phyloP scores from a whole-genome alignment of 2,888 invertebrate genomes.

The Troglohyphantes excavatus region DNA sequence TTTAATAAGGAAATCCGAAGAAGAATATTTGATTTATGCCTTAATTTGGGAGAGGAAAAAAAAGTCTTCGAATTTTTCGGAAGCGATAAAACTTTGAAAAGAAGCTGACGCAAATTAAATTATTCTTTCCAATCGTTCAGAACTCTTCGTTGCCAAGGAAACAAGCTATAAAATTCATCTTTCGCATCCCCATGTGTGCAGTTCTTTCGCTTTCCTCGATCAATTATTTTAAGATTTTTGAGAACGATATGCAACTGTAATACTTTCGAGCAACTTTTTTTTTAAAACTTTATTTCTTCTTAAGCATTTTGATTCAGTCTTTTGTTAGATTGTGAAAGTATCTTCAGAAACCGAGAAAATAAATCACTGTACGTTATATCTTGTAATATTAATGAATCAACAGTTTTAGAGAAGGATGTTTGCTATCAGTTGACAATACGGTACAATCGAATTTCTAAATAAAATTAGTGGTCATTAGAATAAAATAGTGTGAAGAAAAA shows the following conservation, averaged over 20 bases:
- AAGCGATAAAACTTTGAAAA: slow-evolving; percentile 58
- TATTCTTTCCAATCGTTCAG: slow-evolving; percentile 42
- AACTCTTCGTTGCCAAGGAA: slow-evolving; percentile 31
- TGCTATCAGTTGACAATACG: too few species aligned
- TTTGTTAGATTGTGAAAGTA: not conserved
- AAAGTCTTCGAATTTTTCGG: slow-evolving; percentile 19
- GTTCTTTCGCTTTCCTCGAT: slow-evolving; percentile 3
- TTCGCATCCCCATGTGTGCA: not conserved
- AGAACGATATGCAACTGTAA: slow-evolving; percentile 25
- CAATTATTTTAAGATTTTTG: slow-evolving; percentile 53
- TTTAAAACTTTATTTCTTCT: not conserved
- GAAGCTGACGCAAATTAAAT: slow-evolving; percentile 51
- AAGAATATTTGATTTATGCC: slow-evolving; percentile 51
- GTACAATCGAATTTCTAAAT: too few species aligned
- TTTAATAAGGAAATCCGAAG: slow-evolving; percentile 19
- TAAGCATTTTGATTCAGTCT: not conserved
- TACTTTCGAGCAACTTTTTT: slow-evolving; percentile 4
- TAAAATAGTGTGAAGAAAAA: too few species aligned
- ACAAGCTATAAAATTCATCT: slow-evolving; percentile 46
- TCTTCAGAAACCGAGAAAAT: not conserved
- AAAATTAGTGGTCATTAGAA: too few species aligned
- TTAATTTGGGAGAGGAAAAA: slow-evolving; percentile 37
- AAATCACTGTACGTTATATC: not conserved
- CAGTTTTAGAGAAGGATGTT: too few species aligned
- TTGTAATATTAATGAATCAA: too few species aligned